Evolutionary conservation across 2,113 vertebrate genomes (phyloP).

Genomic region (Anhinga rufa): DNA sequence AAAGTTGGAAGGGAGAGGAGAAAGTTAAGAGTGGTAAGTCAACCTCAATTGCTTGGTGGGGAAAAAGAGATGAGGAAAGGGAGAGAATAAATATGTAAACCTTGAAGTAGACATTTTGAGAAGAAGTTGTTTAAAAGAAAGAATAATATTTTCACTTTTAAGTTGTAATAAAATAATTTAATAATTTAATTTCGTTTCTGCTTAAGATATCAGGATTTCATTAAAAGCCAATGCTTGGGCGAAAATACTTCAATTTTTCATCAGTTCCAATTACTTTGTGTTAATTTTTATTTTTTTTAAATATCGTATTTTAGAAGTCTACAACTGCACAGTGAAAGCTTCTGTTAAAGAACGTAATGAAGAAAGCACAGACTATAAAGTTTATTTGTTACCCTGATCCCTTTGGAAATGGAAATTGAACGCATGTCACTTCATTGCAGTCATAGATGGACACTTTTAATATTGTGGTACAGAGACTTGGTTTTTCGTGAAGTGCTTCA

Average conservation of each 20-base stretch:
- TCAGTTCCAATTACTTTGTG: not conserved
- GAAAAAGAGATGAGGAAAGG: not conserved
- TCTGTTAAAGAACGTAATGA: not conserved
- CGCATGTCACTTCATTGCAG: not conserved
- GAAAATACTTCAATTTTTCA: not conserved
- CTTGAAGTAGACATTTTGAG: not conserved
- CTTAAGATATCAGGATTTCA: not conserved
- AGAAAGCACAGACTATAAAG: not conserved
- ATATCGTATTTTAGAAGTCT: not conserved
- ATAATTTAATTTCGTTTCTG: not conserved
- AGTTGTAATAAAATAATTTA: not conserved
- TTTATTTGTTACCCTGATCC: not conserved
- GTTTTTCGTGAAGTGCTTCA: not conserved
- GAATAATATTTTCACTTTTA: not conserved
- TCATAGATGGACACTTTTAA: not conserved
- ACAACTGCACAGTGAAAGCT: not conserved
- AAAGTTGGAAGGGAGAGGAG: not conserved
- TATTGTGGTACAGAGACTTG: not conserved
- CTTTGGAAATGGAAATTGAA: not conserved
- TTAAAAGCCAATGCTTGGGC: not conserved
- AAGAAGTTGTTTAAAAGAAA: not conserved
- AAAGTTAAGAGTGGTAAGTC: not conserved
- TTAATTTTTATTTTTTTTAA: not conserved
- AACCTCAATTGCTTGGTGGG: not conserved
- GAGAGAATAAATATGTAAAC: not conserved